Conservation (phyloP, 2,113 vertebrate species). For the Zapornia atra region DNA sequence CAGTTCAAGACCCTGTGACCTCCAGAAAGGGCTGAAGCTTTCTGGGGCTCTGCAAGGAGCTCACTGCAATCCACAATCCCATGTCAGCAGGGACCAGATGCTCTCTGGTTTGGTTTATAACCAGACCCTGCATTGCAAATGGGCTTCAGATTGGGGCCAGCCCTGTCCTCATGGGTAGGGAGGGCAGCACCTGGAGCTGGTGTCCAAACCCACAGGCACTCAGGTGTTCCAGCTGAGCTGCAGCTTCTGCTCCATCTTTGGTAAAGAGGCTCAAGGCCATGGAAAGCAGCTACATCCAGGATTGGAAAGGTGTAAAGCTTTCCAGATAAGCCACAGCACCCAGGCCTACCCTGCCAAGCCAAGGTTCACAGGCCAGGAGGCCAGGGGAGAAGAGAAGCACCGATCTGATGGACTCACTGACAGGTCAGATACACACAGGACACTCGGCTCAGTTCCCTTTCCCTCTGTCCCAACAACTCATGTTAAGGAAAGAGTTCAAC, state of each 20-base stretch:
- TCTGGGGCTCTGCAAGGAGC: not conserved
- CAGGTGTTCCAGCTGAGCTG: not conserved
- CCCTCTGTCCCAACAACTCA: not conserved
- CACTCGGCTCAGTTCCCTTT: not conserved
- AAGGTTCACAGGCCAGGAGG: not conserved
- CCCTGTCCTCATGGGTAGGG: no score
- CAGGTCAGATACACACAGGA: not conserved
- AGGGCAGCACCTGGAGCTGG: not conserved
- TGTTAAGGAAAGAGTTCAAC: not conserved
- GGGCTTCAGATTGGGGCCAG: not conserved
- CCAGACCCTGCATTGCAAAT: not conserved
- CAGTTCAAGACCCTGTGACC: not conserved
- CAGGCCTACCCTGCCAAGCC: not conserved
- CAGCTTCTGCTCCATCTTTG: not conserved
- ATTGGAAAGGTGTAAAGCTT: not conserved
- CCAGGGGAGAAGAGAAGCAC: not conserved
- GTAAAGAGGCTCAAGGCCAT: not conserved
- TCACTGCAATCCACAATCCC: not conserved
- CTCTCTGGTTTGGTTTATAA: not conserved
- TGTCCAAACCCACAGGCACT: not conserved
- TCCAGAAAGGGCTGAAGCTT: not conserved
- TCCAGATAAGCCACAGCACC: not conserved
- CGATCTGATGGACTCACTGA: not conserved
- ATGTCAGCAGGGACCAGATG: not conserved
- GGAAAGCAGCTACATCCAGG: not conserved